Evolutionary conservation across 2,797 vertebrate genomes (phyloP).

Genomic region (Crocidura indochinensis): DNA sequence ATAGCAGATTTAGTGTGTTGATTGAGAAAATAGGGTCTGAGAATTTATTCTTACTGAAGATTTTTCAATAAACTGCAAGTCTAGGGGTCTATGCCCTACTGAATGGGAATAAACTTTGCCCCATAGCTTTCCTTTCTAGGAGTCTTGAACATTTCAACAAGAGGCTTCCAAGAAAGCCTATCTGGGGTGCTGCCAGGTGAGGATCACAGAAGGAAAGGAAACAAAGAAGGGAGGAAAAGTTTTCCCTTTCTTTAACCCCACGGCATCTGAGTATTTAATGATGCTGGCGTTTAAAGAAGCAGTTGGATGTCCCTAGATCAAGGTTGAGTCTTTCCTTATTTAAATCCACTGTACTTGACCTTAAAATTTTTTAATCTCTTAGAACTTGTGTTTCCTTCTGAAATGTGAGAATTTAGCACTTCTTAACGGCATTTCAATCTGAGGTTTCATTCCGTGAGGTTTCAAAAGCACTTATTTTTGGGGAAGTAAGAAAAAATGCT

Average conservation of each 20-base stretch:
- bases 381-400: slow-evolving; percentile 26
- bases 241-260: not conserved
- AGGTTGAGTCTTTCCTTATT: not conserved
- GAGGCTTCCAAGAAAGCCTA: not conserved
- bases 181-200: not conserved
- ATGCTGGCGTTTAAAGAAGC: not conserved
- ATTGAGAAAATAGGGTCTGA: not conserved
- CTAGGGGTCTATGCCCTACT: not conserved
- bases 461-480: slow-evolving; percentile 46
- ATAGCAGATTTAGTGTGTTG: not conserved
- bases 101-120: not conserved
- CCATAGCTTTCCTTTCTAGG: not conserved
- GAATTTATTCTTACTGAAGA: not conserved
- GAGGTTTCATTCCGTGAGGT: slow-evolving; percentile 4
- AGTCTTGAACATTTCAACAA: not conserved
- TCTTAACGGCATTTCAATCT: slow-evolving; percentile 45
- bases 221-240: too few relatives aligned
- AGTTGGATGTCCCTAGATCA: not conserved
- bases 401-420: slow-evolving; percentile 54
- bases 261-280: slow-evolving; percentile 19
- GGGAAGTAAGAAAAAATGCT: slow-evolving; percentile 18
- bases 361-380: slow-evolving; percentile 45
- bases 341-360: slow-evolving; percentile 1
- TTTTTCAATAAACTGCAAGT: not conserved
- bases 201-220: not conserved